Evolutionary conservation across 2,113 vertebrate species (phyloP).

Genomic region (Nerophis ophidion): DNA sequence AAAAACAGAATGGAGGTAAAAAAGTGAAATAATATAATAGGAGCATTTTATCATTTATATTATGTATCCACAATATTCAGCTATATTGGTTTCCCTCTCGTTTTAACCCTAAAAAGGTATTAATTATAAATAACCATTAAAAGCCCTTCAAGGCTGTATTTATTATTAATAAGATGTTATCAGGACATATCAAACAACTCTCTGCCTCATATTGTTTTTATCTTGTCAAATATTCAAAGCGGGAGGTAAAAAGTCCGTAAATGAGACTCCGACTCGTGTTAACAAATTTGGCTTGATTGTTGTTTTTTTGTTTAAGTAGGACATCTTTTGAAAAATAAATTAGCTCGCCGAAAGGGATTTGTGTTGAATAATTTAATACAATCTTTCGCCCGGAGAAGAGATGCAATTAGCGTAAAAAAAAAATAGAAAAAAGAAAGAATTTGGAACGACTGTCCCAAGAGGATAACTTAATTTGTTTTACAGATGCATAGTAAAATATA

Average conservation of each 20-base stretch:
- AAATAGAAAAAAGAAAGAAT: constrained; percentile 2
- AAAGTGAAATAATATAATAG: no score
- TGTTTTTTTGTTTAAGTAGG: constrained; percentile 4
- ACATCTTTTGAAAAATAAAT: constrained; percentile 1
- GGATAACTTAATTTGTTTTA: constrained; percentile 10
- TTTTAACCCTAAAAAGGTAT: neutral
- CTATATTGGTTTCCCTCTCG: neutral
- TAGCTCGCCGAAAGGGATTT: neutral
- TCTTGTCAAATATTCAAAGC: neutral
- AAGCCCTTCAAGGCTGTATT: no score
- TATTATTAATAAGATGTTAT: neutral
- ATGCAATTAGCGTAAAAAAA: neutral
- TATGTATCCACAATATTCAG: neutral
- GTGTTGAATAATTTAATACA: neutral
- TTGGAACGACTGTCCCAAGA: neutral
- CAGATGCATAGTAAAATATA: no score
- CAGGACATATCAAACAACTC: neutral
- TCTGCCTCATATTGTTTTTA: neutral
- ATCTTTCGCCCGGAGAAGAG: neutral
- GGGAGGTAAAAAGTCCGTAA: neutral
- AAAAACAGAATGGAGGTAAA: neutral
- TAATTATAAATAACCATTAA: neutral
- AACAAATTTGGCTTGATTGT: neutral
- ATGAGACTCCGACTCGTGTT: neutral
- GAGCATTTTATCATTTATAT: no score